Base-by-base conservation (phyloP, 2,888 invertebrate species). In the Digitonthophagus gazella region DNA sequence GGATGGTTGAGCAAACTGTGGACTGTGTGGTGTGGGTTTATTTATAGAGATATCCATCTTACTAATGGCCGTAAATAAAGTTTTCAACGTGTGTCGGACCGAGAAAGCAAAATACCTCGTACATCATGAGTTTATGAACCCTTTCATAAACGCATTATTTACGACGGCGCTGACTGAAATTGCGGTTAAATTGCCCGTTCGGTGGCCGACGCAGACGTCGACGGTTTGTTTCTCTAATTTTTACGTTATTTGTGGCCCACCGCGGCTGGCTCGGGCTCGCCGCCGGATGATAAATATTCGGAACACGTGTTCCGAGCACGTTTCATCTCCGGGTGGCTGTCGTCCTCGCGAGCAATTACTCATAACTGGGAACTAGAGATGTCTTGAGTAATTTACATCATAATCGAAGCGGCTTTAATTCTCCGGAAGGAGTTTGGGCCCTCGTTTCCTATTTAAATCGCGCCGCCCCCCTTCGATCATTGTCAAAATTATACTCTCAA, bases 401-500 rank as follows among this genome's bases (percentile, higher is more conserved):
- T 72, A 75, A 75, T 72, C 73, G 75, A 76, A 74, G 74, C 72
- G 76, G 76, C 76, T 77, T 78, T 78, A 79, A 79, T 79, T 79
- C 78, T 75, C 77, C 77, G 79, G 78, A 79, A 78, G 76, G 75
- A 78, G 74, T 58, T 15, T 15, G 11, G 18, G 19, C 16, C 58
- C 58, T 1, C 58, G 1, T 19, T 18, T 19, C 15, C 61, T 20
- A 18, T 61, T 61, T 18, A n/a, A 61, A 61, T 61, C 18, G 65
- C 69, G 70, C 69, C 71, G 71, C 72, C 74, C 71, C 76, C 80
- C 78, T 78, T 76, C 78, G 75, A 76, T 75, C 78, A 75, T 78
- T 77, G 76, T 80, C 79, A 78, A 80, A 80, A 80, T 80, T 80
- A 79, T 80, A 78, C 80, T 78, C 78, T 75, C 77, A 77, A 78